Base-by-base conservation (phyloP, 2,113 vertebrate genomes). In the Macrotus californicus region DNA sequence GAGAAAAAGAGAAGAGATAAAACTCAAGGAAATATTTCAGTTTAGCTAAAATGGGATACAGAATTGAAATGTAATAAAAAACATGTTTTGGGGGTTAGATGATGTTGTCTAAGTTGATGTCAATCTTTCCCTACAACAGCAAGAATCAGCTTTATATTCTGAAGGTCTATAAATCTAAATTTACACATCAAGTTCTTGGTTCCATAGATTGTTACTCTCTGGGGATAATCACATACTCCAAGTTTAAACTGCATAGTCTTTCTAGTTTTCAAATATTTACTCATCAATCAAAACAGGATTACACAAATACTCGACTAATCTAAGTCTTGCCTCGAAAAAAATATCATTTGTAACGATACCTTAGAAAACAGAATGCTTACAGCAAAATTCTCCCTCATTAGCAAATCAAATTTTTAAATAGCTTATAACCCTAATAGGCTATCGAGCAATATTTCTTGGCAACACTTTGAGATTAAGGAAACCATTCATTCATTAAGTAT, bases 251-350 rank as follows among this genome's bases (percentile, higher is more conserved):
- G 31, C 29, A 75, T 64, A 56, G 39, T 50, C 29, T 83, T 39
- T 36, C 48, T 22, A 54, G n/a, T 80, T 94, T 92, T 76, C 90
- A 92, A 91, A 89, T 83, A 93, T 16, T 94, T 67, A 87, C 64
- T 90, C 46, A 88, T 88, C 29, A 90, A 46, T 84, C 75, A 90
- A 76, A 92, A 91, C 52, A 87, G 59, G 69, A 80, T 66, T 41
- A 90, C 14, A 41, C 31, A 84, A n/a, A 84, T 75, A 83, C 41
- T 83, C 54, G 67, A 77, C 41, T 76, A 76, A 52, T 87, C 43
- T 83, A 77, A 77, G 29, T 29, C 56, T 91, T 79, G 46, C 43
- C 34, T 79, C 61, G 84, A 10, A 95, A 95, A 94, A 67, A 90
- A 8, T 75, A 59, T 81, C 50, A 29, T 48, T 80, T 41, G 34